Evolutionary conservation across 1,140 invertebrate species (phyloP), one percentile per base, ranked within the genome.

Genomic region (Zaprionus africanus): DNA sequence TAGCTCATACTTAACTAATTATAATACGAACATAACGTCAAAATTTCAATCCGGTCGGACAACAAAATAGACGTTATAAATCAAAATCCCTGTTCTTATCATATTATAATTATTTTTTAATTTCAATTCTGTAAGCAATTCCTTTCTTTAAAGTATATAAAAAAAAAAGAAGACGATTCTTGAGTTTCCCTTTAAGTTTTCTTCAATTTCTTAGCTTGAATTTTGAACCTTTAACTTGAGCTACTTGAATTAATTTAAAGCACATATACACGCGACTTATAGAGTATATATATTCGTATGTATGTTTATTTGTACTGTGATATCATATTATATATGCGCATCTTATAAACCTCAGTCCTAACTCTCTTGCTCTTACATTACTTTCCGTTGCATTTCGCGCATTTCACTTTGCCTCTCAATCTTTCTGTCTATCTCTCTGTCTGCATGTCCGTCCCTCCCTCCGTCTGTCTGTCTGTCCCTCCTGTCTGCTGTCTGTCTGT

Each of bases 401-500:
- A 49, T 22, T 49, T 22, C 19, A 51, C 17, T 51, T 51, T 22
- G 12, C 26, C 24, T 56, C 26, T 56, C 15, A 28, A 24, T 31
- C n/a, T 41, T 46, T 53, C 31, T 59, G 24, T 62, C 28, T 64
- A 38, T 58, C 36, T 51, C 49, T 43, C 62, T 46, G 63, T 58
- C 49, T 77, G 65, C n/a, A 17, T 34, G 31, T 34, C 9, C 64
- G 56, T 31, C 38, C 36, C 11, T 19, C 22, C 62, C n/a, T n/a
- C n/a, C n/a, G 31, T 34, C 9, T 61, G 56, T 31, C 65, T 51
- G 38, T 58, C 46, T 69, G 63, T 31, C 38, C 43, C 12, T 19
- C 19, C 66, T 53, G 41, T 60, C 51, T 41, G 26, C 41, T 53
- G 49, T 53, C 64, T 38, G 60, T 69, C 75, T 36, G 63, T 38